These are phyloP conservation scores for Tenodera sinensis DNA, from an alignment of 2,888 invertebrate genomes.

Conservation along the genomic window DNA sequence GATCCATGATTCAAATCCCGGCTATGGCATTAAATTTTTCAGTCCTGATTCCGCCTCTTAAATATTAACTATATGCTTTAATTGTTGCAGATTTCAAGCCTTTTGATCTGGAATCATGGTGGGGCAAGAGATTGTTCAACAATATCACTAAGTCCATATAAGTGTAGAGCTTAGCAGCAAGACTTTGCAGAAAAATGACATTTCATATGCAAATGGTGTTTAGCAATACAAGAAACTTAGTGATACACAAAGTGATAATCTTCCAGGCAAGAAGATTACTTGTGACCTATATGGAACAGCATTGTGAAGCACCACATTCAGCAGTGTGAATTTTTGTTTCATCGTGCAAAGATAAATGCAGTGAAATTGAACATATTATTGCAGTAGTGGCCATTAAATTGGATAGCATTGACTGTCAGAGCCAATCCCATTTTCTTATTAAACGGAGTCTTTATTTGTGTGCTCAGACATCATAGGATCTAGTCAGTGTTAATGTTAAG, in stretches of 20 bases:
- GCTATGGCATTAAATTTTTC: too few relatives aligned
- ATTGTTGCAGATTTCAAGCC: constrained; percentile 71
- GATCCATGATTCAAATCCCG: too few relatives aligned
- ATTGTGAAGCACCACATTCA: background rate
- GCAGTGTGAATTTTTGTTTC: background rate
- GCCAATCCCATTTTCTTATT: background rate
- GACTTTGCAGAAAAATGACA: background rate
- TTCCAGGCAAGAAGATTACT: background rate
- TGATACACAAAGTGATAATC: background rate
- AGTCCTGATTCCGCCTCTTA: too few relatives aligned
- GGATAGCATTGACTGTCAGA: background rate
- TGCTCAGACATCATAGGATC: background rate
- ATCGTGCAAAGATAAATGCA: background rate
- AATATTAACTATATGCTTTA: constrained; percentile 7
- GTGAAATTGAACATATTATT: background rate
- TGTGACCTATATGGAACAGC: background rate
- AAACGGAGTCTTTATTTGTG: background rate
- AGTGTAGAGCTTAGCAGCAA: background rate
- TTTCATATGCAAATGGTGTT: background rate
- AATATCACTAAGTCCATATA: constrained; percentile 72
- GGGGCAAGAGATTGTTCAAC: constrained; percentile 81
- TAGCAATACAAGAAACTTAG: background rate
- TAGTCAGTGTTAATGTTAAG: background rate
- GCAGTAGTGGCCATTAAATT: background rate
- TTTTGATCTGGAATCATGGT: constrained; percentile 87